A percentile compares a stretch with the other conserved stretches of the same genome.
phyloP scores from a whole-genome alignment of 2,113 vertebrate species.

The Amphilophus citrinellus region DNA sequence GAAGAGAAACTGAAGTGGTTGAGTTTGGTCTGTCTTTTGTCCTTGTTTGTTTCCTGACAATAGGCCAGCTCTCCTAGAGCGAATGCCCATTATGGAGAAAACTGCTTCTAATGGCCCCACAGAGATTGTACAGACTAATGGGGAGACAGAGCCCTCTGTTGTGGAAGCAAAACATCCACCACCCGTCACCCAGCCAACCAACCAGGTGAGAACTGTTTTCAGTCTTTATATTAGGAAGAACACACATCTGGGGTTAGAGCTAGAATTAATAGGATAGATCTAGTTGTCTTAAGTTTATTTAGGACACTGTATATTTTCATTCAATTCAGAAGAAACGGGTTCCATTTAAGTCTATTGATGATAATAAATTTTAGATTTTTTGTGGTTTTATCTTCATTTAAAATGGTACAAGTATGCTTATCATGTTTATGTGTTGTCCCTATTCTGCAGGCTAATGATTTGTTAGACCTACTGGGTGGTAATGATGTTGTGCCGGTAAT shows the following conservation, averaged over 20 bases:
- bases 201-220: constrained; percentile 84
- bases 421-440: constrained; percentile 4
- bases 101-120: constrained; percentile 92
- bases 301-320: neutral
- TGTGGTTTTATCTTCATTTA: neutral
- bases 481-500: constrained; percentile 94
- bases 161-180: constrained; percentile 90
- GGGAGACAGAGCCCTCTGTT: constrained; percentile 91
- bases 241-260: neutral
- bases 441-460: constrained; percentile 90
- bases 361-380: neutral
- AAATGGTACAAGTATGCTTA: neutral
- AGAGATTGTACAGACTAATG: constrained; percentile 95
- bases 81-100: constrained; percentile 99
- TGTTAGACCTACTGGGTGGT: constrained; percentile 94
- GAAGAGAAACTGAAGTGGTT: neutral
- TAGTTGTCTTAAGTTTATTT: neutral
- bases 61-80: constrained; percentile 94
- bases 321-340: neutral
- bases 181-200: constrained; percentile 85
- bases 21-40: neutral
- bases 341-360: neutral
- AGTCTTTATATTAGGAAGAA: neutral
- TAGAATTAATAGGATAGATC: neutral
- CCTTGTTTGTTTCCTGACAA: neutral